A percentile compares a stretch with the other conserved stretches of the same genome.
Evolutionary conservation across 2,113 vertebrate species (phyloP).

Genomic region (Nothobranchius kuhntae): DNA sequence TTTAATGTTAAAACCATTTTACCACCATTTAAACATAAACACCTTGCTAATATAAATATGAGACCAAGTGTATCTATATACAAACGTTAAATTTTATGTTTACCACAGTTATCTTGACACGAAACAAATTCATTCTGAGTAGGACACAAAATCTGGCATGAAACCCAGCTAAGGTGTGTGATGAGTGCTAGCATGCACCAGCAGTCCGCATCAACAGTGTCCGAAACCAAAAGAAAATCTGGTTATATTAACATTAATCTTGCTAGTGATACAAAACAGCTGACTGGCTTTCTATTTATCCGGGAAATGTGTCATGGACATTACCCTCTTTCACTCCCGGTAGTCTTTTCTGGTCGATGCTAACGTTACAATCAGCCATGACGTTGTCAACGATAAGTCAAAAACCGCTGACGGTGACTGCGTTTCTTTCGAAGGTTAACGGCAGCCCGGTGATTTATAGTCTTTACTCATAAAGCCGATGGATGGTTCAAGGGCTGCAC

Average conservation of each 20-base stretch:
- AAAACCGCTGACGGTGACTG: conserved; percentile 54
- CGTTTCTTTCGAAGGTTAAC: conserved; percentile 66
- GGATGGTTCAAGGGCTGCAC: conserved; percentile 64
- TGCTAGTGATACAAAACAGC: conserved; percentile 1
- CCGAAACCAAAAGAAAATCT: conserved; percentile 18
- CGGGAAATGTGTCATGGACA: conserved; percentile 31
- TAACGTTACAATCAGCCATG: conserved; percentile 81
- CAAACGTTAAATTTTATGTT: background rate
- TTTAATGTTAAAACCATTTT: background rate
- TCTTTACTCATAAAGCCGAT: conserved; percentile 66
- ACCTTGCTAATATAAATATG: background rate
- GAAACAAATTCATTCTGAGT: background rate
- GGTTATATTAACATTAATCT: conserved; percentile 19
- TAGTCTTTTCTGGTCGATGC: conserved; percentile 81
- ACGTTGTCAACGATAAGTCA: conserved; percentile 64
- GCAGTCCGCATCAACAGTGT: conserved; percentile 19
- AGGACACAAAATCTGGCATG: background rate
- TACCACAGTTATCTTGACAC: background rate
- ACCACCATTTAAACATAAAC: background rate
- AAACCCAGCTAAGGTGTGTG: conserved; percentile 1
- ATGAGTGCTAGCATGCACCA: conserved; percentile 40
- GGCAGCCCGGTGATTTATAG: conserved; percentile 61
- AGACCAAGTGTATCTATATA: background rate
- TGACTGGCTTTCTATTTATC: conserved; percentile 20
- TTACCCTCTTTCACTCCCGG: conserved; percentile 85